Evolutionary conservation across 2,113 vertebrate genomes (phyloP).

Genomic region (Paratilapia polleni): DNA sequence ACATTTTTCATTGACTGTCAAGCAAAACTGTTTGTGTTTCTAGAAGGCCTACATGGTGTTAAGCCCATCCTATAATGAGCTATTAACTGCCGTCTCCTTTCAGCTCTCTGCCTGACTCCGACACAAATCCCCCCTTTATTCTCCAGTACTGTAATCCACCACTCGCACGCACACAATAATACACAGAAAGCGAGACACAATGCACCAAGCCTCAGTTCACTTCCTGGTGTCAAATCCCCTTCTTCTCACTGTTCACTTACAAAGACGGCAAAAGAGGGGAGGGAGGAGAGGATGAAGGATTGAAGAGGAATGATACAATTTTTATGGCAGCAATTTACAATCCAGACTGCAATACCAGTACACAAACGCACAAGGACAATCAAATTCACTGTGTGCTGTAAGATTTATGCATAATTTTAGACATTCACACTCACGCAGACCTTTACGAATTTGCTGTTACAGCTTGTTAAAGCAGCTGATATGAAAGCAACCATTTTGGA

Average conservation of each 20-base stretch:
- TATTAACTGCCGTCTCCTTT: conserved; percentile 57
- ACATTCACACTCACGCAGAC: background rate
- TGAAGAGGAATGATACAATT: background rate
- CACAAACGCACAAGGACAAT: background rate
- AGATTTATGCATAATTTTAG: background rate
- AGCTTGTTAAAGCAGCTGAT: background rate
- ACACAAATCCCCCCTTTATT: conserved; percentile 67
- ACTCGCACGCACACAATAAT: conserved; percentile 26
- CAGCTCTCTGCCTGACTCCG: conserved; percentile 41
- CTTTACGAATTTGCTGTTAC: background rate
- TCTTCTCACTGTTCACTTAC: conserved; percentile 27
- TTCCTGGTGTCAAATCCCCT: conserved; percentile 51
- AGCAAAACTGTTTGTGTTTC: background rate
- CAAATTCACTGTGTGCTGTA: background rate
- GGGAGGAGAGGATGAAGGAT: background rate
- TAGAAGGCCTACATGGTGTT: conserved; percentile 7
- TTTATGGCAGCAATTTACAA: background rate
- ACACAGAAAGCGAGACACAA: conserved; percentile 22
- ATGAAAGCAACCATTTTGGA: background rate
- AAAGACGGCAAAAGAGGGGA: background rate
- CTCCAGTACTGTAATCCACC: conserved; percentile 55
- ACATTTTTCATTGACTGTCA: background rate
- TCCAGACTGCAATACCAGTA: background rate
- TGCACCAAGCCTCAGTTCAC: conserved; percentile 23
- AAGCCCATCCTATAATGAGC: conserved; percentile 54